Evolutionary conservation across 1,140 invertebrate species (phyloP), one percentile per base, ranked within the genome.

Genomic region (Paraescarpia echinospica): DNA sequence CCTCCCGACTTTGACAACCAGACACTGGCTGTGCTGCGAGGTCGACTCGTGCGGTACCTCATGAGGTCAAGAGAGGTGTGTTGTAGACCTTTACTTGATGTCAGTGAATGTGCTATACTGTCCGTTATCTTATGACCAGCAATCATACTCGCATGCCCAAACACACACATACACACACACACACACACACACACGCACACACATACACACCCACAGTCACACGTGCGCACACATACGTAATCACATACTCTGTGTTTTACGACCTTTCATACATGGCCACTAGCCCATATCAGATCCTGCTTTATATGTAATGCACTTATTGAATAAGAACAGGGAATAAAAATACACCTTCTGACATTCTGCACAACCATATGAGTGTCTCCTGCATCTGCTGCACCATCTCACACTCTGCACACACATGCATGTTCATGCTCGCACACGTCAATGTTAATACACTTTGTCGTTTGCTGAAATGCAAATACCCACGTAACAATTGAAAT

Each of bases 41-140:
- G 99, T 12, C 97, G 98, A 93, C 97, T 98, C 93, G 98, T 99
- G 12, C 97, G 98, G 88, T 99, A 99, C 96, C 97, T 99, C 33
- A 99, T 99, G 98, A 97, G 98, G 93, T 99, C 98, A n/a, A 97
- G 97, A 96, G 98, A 99, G 97, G 98, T 98, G 95, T 96, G 96
- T 31, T 90, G 59, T 6, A 77, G 1, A 77, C 22, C 9, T 1
- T 12, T 77, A 6, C 27, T 8, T 51, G 18, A 77, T 31, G 22
- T 77, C 12, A 12, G 2, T 77, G 59, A 22, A 14, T 77, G 27
- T 18, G 9, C 59, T 77, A 77, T 18, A 77, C 59, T 77, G 59
- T 77, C 59, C 22, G 1, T 22, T 77, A 77, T 22, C 59, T 77
- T 77, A 77, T 41, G 59, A 77, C 59, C 8, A 41, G 41, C 59